These are phyloP conservation scores for Anser cygnoides DNA, from an alignment of 2,113 vertebrate species.

Conservation along the genomic window DNA sequence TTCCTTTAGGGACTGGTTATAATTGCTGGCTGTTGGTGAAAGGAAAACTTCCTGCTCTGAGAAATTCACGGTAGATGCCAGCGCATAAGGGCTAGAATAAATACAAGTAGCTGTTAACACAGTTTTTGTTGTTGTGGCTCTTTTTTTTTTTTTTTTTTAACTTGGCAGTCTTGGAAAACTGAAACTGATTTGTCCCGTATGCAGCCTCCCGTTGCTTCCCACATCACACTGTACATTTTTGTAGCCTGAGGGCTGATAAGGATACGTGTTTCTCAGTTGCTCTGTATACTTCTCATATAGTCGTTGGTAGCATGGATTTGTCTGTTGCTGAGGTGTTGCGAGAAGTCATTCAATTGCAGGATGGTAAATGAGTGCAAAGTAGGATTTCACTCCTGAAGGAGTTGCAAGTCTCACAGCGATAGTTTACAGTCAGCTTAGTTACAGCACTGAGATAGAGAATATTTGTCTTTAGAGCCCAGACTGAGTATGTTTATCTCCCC, in stretches of 20 bases:
- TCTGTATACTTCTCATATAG: background rate
- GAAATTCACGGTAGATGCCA: background rate
- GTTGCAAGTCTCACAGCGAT: background rate
- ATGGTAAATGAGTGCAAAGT: background rate
- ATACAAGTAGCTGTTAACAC: background rate
- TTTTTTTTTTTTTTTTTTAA: background rate
- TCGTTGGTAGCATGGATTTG: background rate
- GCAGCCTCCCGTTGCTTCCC: background rate
- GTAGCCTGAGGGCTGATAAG: background rate
- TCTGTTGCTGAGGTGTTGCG: background rate
- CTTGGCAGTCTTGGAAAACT: background rate
- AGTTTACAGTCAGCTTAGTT: background rate
- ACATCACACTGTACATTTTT: accelerated
- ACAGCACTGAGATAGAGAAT: background rate
- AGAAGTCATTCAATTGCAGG: background rate
- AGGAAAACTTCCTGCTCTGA: background rate
- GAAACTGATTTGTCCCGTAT: background rate
- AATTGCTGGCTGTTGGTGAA: background rate
- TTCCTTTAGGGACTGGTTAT: background rate
- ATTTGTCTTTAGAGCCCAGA: background rate
- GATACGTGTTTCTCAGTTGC: background rate
- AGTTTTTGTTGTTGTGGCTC: background rate
- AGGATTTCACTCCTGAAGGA: background rate
- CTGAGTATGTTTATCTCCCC: background rate
- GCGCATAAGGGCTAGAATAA: background rate